These are phyloP conservation scores for Zosterops pallidus DNA, from an alignment of 2,113 vertebrate genomes.

Conservation along the genomic window DNA sequence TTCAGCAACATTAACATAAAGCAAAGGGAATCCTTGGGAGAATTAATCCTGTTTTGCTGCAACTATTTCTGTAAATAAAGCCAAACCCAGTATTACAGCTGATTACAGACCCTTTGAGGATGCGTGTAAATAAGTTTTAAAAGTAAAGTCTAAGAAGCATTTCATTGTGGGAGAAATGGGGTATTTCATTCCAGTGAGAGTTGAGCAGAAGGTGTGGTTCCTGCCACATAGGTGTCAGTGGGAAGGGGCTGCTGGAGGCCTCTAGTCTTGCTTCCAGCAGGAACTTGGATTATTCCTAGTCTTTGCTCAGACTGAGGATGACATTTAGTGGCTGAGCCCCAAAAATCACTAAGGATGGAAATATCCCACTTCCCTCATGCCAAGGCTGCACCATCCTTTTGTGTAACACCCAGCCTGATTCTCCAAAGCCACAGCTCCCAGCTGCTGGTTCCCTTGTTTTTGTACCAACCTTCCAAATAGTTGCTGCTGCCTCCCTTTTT, in stretches of 20 bases:
- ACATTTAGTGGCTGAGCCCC: background rate
- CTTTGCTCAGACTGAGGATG: background rate
- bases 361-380: background rate
- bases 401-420: background rate
- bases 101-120: background rate
- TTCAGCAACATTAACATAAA: background rate
- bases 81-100: background rate
- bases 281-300: background rate
- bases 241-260: background rate
- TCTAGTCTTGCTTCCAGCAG: background rate
- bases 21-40: background rate
- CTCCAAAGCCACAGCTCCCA: background rate
- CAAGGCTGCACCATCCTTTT: background rate
- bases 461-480: background rate
- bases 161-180: background rate
- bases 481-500: background rate
- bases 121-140: background rate
- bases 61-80: background rate
- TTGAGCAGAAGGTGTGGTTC: background rate
- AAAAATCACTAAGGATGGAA: background rate
- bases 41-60: background rate
- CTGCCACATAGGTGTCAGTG: background rate
- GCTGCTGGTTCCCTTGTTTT: background rate
- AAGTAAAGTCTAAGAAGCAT: background rate
- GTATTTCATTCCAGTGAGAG: background rate